Evolutionary conservation across 1,140 invertebrate species (phyloP).

Genomic region (Cotesia typhae): DNA sequence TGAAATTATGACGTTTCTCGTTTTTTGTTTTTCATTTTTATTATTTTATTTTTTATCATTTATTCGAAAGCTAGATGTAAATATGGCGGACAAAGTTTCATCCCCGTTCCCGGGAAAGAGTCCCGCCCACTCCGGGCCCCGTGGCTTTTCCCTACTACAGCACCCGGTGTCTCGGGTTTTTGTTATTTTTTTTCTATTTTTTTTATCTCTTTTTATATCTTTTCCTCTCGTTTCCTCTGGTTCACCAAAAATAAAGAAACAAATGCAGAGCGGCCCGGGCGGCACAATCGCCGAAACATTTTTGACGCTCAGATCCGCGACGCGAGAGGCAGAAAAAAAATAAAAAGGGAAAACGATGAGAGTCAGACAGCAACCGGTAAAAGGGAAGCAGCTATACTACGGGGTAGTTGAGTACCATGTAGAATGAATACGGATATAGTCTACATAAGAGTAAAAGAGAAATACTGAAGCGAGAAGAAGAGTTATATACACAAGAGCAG

Average conservation of each 20-base stretch:
- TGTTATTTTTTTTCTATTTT: conserved; percentile 5
- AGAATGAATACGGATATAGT: conserved; percentile 16
- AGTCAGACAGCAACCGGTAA: conserved; percentile 28
- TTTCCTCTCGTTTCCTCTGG: conserved; percentile 15
- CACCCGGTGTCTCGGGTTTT: neutral
- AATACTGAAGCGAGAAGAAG: conserved; percentile 25
- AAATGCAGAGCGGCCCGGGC: conserved; percentile 51
- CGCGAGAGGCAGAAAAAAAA: conserved; percentile 42
- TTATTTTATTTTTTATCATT: conserved; percentile 22
- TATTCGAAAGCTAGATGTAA: conserved; percentile 49
- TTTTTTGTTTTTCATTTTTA: neutral
- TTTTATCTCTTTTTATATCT: conserved; percentile 16
- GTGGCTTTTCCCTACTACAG: conserved; percentile 34
- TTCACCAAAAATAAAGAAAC: conserved; percentile 61
- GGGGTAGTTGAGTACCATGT: conserved; percentile 16
- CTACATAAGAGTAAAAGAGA: conserved; percentile 3
- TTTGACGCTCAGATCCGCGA: conserved; percentile 54
- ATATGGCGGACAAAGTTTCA: conserved; percentile 63
- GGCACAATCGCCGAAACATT: conserved; percentile 62
- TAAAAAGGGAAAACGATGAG: conserved; percentile 33
- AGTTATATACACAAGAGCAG: conserved; percentile 28
- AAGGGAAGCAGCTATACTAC: conserved; percentile 27
- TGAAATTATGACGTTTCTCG: neutral
- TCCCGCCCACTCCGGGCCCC: conserved; percentile 57
- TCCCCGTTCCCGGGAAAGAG: conserved; percentile 53